These are phyloP conservation scores for Spermophilus dauricus DNA, from an alignment of 2,113 vertebrate genomes.

Conservation along the genomic window DNA sequence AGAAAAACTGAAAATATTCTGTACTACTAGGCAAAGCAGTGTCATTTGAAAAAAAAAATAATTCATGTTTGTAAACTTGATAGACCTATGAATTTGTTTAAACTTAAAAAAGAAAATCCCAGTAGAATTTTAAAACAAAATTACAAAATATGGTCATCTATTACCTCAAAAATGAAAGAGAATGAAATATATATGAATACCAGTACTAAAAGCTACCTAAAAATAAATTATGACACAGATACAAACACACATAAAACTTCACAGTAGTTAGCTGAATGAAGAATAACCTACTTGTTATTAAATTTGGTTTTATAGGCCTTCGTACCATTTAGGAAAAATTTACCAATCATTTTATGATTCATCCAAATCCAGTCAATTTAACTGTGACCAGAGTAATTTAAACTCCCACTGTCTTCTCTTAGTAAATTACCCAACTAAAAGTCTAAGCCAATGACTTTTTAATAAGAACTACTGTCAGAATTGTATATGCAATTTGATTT, in stretches of 20 bases:
- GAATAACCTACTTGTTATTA: background rate
- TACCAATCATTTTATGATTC: background rate
- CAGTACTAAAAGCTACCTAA: background rate
- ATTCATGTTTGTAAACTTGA: background rate
- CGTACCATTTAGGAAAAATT: background rate
- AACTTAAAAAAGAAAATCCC: slow-evolving; percentile 33
- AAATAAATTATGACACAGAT: background rate
- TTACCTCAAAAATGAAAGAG: background rate
- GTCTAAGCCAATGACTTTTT: background rate
- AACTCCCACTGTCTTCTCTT: background rate
- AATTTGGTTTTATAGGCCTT: background rate
- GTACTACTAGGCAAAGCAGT: background rate
- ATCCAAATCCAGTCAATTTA: slow-evolving; percentile 6
- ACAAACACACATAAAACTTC: background rate
- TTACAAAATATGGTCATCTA: background rate
- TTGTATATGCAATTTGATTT: background rate
- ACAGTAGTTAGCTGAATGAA: background rate
- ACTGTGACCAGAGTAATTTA: background rate
- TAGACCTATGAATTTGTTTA: slow-evolving; percentile 22
- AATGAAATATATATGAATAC: background rate
- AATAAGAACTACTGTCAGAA: slow-evolving; percentile 32
- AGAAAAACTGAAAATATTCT: slow-evolving; percentile 36
- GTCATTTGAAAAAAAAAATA: background rate
- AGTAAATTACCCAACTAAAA: slow-evolving; percentile 27
- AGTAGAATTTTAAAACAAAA: slow-evolving; percentile 14